Conservation (phyloP, 2,888 invertebrate genomes). For the Netelia inedita region DNA sequence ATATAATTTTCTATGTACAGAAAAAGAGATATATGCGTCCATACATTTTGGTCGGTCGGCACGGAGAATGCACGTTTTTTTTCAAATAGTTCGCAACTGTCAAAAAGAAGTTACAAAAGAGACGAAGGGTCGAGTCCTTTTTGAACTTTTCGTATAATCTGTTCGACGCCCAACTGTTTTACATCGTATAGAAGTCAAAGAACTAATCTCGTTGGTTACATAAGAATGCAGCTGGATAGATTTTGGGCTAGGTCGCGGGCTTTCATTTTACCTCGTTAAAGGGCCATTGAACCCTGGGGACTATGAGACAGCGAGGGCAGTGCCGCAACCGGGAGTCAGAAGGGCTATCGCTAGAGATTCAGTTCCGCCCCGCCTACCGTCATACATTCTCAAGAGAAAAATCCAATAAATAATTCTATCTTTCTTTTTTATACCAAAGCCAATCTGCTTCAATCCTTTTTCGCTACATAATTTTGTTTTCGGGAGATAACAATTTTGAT, state of each 20-base stretch:
- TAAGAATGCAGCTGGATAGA: constrained; percentile 71
- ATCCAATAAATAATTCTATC: neutral
- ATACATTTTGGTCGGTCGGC: neutral
- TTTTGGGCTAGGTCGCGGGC: constrained; percentile 76
- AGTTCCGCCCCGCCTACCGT: constrained; percentile 23
- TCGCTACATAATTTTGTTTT: neutral
- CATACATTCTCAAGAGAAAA: constrained; percentile 15
- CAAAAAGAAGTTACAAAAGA: neutral
- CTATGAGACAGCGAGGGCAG: neutral
- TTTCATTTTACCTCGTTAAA: constrained; percentile 71
- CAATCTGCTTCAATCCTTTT: neutral
- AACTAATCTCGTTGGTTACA: constrained; percentile 74
- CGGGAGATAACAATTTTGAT: neutral
- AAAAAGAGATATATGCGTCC: neutral
- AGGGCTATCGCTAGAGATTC: constrained; percentile 30
- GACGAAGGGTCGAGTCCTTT: constrained; percentile 45
- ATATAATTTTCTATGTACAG: neutral
- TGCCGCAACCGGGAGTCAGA: constrained; percentile 6
- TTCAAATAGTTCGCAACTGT: neutral
- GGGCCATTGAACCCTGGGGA: constrained; percentile 72
- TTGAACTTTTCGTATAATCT: constrained; percentile 55
- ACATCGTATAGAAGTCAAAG: constrained; percentile 68
- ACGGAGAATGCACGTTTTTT: neutral
- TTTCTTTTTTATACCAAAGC: neutral
- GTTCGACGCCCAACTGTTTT: constrained; percentile 60